A percentile compares a stretch with the other conserved stretches of the same genome.
Conservation (phyloP, 2,113 vertebrate genomes). For the Eublepharis macularius region DNA sequence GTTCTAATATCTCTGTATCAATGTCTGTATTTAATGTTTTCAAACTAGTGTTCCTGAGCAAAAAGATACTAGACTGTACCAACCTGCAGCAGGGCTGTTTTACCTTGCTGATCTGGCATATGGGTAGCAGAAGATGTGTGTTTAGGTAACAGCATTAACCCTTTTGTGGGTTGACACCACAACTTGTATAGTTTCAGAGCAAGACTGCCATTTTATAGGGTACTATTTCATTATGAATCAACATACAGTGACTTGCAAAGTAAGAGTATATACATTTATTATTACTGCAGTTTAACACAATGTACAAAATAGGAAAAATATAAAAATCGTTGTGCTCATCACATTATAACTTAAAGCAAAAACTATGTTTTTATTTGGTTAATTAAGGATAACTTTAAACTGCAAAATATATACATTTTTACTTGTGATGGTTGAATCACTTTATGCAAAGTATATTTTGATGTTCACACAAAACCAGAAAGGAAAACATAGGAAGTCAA, state of each 20-base stretch:
- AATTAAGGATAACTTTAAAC: constrained; percentile 32
- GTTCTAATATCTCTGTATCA: too few relatives aligned
- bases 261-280: constrained; percentile 50
- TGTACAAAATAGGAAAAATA: constrained; percentile 27
- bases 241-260: background rate
- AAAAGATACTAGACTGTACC: background rate
- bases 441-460: background rate
- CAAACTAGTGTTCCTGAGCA: background rate
- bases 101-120: background rate
- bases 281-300: constrained; percentile 45
- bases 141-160: background rate
- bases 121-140: background rate
- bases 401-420: constrained; percentile 7
- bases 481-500: accelerated
- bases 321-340: constrained; percentile 23
- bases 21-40: background rate
- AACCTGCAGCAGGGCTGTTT: background rate
- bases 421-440: background rate
- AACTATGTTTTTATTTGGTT: constrained; percentile 19
- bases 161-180: background rate
- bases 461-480: background rate
- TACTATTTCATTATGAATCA: background rate
- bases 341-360: constrained; percentile 25
- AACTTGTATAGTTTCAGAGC: background rate
- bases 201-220: background rate